Percentiles rank a stretch among this genome's conserved stretches.
Conservation (phyloP, 2,797 vertebrate genomes). For the Sebastes oblongus region DNA sequence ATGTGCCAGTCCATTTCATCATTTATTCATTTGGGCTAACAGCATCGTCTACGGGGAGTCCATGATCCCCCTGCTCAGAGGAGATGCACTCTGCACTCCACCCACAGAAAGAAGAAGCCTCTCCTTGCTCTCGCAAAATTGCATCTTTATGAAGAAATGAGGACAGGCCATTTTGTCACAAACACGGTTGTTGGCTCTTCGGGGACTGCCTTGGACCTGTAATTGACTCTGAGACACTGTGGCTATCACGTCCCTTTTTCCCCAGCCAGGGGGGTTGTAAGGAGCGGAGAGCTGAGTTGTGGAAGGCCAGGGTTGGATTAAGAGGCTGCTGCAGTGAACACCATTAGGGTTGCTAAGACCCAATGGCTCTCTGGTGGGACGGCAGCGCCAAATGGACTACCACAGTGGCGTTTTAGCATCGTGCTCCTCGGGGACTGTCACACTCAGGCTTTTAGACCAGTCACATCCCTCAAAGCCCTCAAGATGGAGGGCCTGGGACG, state of each 20-base stretch:
- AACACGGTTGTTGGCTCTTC: constrained; percentile 62
- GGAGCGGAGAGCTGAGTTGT: constrained; percentile 55
- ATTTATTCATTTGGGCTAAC: constrained; percentile 76
- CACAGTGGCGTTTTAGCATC: constrained; percentile 64
- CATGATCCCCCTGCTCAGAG: constrained; percentile 64
- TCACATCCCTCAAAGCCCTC: constrained; percentile 1
- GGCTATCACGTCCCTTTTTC: constrained; percentile 53
- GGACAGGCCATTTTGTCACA: constrained; percentile 70
- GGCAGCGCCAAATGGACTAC: constrained; percentile 60
- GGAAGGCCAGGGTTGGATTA: constrained; percentile 65
- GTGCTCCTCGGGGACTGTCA: constrained; percentile 51
- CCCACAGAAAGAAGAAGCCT: constrained; percentile 28
- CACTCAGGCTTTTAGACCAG: constrained; percentile 45
- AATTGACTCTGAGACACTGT: constrained; percentile 78
- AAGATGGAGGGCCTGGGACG: not conserved
- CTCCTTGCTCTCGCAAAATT: constrained; percentile 48
- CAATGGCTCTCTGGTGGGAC: constrained; percentile 68
- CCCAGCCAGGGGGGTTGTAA: constrained; percentile 35
- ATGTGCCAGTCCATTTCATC: constrained; percentile 64
- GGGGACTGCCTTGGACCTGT: constrained; percentile 69
- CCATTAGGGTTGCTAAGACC: constrained; percentile 72
- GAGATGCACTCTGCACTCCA: constrained; percentile 60
- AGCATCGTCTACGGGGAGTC: constrained; percentile 63
- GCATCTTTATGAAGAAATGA: constrained; percentile 68
- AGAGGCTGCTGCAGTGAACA: constrained; percentile 62